Conservation (phyloP, 2,888 invertebrate species). For the Invenusta paracnida region DNA sequence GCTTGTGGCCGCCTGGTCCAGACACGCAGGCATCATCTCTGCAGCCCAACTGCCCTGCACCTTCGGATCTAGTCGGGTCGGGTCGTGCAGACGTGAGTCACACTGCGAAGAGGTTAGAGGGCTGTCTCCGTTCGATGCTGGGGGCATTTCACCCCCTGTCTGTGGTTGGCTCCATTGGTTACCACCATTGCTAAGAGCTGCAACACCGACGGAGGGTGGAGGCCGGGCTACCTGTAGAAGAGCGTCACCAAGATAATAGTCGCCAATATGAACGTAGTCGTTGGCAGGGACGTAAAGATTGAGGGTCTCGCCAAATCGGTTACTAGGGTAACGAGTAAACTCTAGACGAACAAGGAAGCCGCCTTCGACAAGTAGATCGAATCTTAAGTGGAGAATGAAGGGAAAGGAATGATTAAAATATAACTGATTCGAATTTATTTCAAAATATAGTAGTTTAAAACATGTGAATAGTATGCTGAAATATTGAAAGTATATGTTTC, state of each 20-base stretch:
- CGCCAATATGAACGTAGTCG: constrained; percentile 71
- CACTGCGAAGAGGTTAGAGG: background rate
- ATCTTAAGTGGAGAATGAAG: constrained; percentile 66
- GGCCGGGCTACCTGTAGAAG: background rate
- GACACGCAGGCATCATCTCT: constrained; percentile 16
- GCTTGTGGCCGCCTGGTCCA: background rate
- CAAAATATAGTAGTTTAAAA: too few species aligned
- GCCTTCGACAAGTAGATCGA: constrained; percentile 96
- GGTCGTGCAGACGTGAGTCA: background rate
- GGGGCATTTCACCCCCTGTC: background rate
- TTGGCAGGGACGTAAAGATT: constrained; percentile 85
- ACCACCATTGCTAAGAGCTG: background rate
- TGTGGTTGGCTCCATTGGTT: background rate
- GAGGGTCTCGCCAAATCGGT: constrained; percentile 62
- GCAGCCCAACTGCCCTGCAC: constrained; percentile 20
- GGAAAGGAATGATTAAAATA: too few species aligned
- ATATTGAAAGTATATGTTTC: too few species aligned
- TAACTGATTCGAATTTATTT: too few species aligned
- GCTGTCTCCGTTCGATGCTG: background rate
- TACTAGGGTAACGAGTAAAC: constrained; percentile 90
- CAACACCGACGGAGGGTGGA: background rate
- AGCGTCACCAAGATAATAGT: constrained; percentile 62
- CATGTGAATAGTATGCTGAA: too few species aligned
- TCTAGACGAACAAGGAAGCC: constrained; percentile 93
- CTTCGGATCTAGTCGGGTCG: background rate